A percentile compares a stretch with the other conserved stretches of the same genome.
Conservation (phyloP, 2,113 vertebrate species). For the Australoheros scitulus region DNA sequence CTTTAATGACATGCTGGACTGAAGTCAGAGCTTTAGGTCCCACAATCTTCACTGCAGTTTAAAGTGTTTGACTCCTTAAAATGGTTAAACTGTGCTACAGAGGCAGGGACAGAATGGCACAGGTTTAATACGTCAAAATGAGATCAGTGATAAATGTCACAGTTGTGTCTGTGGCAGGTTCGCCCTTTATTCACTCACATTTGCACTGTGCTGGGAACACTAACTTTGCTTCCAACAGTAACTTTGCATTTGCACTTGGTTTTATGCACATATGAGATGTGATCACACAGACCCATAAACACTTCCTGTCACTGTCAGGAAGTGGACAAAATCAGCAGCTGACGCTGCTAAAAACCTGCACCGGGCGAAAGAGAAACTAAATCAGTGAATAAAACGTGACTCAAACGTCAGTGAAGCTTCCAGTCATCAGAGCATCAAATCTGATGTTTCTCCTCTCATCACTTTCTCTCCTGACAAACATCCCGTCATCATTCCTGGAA, state of each 20-base stretch:
- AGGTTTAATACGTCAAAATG: no score
- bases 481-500: neutral
- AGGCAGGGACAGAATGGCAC: accelerated
- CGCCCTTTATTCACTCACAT: neutral
- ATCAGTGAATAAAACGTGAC: no score
- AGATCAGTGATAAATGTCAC: no score
- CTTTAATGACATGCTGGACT: no score
- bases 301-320: neutral
- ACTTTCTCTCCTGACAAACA: neutral
- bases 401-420: neutral
- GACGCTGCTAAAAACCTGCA: no score
- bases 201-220: neutral
- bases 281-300: neutral
- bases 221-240: no score
- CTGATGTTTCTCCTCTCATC: neutral
- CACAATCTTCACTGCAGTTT: neutral
- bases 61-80: neutral
- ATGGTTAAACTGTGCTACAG: neutral
- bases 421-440: neutral
- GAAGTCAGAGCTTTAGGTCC: no score
- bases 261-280: neutral
- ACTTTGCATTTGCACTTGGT: neutral
- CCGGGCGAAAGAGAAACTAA: no score
- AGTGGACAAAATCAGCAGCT: neutral
- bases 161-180: no score